Percentiles rank a stretch among this genome's conserved stretches.
Conservation (phyloP, 2,113 vertebrate species). For the Egretta garzetta region DNA sequence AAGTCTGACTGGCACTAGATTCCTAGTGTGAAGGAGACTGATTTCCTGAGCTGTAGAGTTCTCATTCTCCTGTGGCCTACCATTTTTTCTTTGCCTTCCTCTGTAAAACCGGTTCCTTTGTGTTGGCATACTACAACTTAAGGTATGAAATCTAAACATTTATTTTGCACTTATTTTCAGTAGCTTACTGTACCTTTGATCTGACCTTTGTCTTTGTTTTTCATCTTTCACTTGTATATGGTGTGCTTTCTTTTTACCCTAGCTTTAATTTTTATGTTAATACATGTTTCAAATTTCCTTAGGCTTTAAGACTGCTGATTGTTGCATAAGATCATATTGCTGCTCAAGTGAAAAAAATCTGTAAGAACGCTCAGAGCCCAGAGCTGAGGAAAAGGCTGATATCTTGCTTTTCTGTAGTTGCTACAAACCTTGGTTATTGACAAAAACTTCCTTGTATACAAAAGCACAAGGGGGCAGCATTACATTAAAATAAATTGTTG, state of each 20-base stretch:
- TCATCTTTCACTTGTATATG: neutral
- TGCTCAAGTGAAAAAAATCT: neutral
- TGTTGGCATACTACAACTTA: neutral
- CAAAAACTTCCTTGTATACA: slow-evolving; percentile 63
- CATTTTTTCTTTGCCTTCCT: neutral
- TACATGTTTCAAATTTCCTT: neutral
- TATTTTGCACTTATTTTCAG: neutral
- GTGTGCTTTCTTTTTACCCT: neutral
- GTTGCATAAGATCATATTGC: neutral
- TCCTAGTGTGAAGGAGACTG: neutral
- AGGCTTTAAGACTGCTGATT: neutral
- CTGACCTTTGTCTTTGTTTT: neutral
- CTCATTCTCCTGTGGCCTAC: neutral
- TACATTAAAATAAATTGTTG: slow-evolving; percentile 75
- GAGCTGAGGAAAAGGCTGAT: neutral
- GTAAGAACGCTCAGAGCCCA: neutral
- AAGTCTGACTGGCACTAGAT: neutral
- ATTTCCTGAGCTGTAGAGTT: neutral
- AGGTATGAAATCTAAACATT: neutral
- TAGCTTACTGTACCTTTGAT: neutral
- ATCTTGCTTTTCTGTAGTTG: neutral
- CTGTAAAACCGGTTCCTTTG: neutral
- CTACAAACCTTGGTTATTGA: slow-evolving; percentile 47
- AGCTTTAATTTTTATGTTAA: neutral
- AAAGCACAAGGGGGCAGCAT: slow-evolving; percentile 78